A percentile compares a stretch with the other conserved stretches of the same genome.
phyloP scores from a whole-genome alignment of 2,113 vertebrate species.

The Polyodon spathula region DNA sequence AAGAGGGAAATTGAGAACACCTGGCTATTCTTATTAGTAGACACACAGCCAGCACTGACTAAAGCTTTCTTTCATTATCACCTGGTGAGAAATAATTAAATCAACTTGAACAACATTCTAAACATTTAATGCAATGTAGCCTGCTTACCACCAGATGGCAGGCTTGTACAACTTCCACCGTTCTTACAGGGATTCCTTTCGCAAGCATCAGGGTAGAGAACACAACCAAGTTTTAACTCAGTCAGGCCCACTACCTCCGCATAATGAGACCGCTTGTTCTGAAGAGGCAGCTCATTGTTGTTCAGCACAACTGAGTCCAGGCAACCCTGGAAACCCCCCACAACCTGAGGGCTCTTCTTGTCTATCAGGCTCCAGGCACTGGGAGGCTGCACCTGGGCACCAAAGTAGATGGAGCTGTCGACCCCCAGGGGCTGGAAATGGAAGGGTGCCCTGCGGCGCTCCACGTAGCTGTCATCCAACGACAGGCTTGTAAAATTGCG shows the following conservation, averaged over 20 bases:
- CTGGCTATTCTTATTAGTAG: slow-evolving; percentile 7
- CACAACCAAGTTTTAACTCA: slow-evolving; percentile 82
- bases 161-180: slow-evolving; percentile 71
- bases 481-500: slow-evolving; percentile 86
- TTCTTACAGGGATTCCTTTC: slow-evolving; percentile 77
- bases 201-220: slow-evolving; percentile 84
- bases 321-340: slow-evolving; percentile 89
- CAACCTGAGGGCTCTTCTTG: slow-evolving; percentile 64
- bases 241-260: slow-evolving; percentile 90
- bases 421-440: slow-evolving; percentile 62
- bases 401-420: slow-evolving; percentile 79
- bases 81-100: slow-evolving; percentile 6
- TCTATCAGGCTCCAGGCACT: slow-evolving; percentile 66
- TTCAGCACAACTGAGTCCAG: slow-evolving; percentile 86
- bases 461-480: slow-evolving; percentile 85
- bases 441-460: slow-evolving; percentile 68
- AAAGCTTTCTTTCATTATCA: not conserved
- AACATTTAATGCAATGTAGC: slow-evolving; percentile 1
- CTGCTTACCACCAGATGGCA: slow-evolving; percentile 80
- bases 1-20: slow-evolving; percentile 1
- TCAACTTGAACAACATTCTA: not conserved
- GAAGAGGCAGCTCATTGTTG: slow-evolving; percentile 79
- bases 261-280: slow-evolving; percentile 85
- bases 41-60: not conserved
- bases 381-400: slow-evolving; percentile 80